These are phyloP conservation scores for Poecilus cupreus DNA, from an alignment of 2,888 invertebrate genomes.

Conservation along the genomic window DNA sequence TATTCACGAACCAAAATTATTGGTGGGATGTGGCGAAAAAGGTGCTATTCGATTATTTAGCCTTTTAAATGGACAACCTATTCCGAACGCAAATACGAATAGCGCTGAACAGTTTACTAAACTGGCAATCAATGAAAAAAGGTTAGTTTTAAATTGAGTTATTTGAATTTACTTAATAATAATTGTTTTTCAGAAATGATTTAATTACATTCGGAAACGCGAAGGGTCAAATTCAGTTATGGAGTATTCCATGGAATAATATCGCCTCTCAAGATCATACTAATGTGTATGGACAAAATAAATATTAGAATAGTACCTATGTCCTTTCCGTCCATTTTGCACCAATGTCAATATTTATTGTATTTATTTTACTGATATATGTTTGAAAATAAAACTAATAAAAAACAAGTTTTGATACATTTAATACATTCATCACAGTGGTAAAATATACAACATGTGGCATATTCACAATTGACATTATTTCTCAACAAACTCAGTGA, in stretches of 20 bases:
- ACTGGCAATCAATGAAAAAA: constrained; percentile 64
- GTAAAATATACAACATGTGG: constrained; percentile 55
- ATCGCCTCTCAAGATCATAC: constrained; percentile 38
- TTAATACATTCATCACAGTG: constrained; percentile 52
- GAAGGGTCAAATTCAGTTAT: constrained; percentile 69
- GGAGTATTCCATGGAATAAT: constrained; percentile 69
- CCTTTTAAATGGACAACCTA: constrained; percentile 66
- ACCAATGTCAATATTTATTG: constrained; percentile 20
- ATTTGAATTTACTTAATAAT: no score
- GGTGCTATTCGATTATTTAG: constrained; percentile 69
- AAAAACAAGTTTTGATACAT: constrained; percentile 40
- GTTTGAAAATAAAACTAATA: constrained; percentile 1
- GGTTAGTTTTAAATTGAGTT: constrained; percentile 58
- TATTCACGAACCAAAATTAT: constrained; percentile 68
- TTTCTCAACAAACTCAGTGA: background rate
- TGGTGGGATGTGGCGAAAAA: constrained; percentile 68
- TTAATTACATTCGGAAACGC: constrained; percentile 68
- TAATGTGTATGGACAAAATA: constrained; percentile 36
- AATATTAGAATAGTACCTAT: background rate
- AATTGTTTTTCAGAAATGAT: constrained; percentile 66
- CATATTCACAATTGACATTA: constrained; percentile 56
- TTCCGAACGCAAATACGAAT: constrained; percentile 63
- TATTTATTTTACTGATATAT: background rate
- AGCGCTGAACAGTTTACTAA: constrained; percentile 60
- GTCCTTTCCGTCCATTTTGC: background rate